These are phyloP conservation scores for Phengaris alcon DNA, from an alignment of 2,888 invertebrate genomes.

Conservation along the genomic window DNA sequence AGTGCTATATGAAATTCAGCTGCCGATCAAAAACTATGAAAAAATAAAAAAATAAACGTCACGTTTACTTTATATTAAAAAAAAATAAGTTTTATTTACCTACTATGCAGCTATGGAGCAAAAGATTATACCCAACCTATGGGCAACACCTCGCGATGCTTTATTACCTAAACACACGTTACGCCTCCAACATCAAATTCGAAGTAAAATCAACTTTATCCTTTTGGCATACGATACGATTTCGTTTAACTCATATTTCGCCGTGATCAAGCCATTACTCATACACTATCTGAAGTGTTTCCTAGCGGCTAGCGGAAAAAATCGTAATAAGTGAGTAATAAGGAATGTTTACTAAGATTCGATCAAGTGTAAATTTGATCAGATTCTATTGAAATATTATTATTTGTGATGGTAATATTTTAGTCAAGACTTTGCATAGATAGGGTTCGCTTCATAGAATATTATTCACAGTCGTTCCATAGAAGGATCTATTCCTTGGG, in stretches of 20 bases:
- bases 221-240: not conserved
- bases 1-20: no score
- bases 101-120: not conserved
- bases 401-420: not conserved
- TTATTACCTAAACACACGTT: not conserved
- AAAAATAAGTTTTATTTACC: no score
- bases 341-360: slow-evolving; percentile 34
- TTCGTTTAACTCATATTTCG: not conserved
- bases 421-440: not conserved
- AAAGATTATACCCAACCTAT: not conserved
- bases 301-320: slow-evolving; percentile 35
- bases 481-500: no score
- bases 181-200: not conserved
- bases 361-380: slow-evolving; percentile 17
- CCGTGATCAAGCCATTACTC: not conserved
- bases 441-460: not conserved
- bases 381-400: not conserved
- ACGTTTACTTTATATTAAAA: no score
- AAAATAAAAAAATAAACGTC: no score
- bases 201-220: not conserved
- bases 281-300: slow-evolving; percentile 32
- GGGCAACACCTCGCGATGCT: not conserved
- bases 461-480: no score
- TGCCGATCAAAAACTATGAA: no score
- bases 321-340: slow-evolving; percentile 31